Evolutionary conservation across 2,113 vertebrate genomes (phyloP).

Genomic region (Macquaria ambigua): DNA sequence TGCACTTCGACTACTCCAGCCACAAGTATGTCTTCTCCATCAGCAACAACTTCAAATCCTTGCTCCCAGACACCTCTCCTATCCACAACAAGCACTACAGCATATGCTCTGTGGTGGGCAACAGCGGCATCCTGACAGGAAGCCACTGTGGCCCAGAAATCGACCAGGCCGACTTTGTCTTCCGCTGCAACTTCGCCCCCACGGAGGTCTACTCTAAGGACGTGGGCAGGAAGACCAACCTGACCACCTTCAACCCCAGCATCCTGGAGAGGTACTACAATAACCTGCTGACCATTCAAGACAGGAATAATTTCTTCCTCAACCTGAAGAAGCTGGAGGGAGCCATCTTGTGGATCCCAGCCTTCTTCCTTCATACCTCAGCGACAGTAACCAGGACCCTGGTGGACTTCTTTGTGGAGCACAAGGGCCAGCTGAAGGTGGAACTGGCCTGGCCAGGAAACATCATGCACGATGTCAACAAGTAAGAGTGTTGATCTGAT

Average conservation of each 20-base stretch:
- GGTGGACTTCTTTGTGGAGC: constrained; percentile 98
- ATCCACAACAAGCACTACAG: constrained; percentile 94
- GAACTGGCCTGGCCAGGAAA: constrained; percentile 98
- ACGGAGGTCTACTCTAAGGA: constrained; percentile 95
- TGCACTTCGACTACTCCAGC: constrained; percentile 99
- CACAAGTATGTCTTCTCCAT: constrained; percentile 99
- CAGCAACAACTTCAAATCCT: constrained; percentile 94
- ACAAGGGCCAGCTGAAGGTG: constrained; percentile 94
- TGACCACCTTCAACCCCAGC: constrained; percentile 99
- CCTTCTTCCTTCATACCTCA: constrained; percentile 98
- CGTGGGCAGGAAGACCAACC: constrained; percentile 95
- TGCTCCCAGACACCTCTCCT: constrained; percentile 94
- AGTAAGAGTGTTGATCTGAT: constrained; percentile 81
- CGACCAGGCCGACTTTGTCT: constrained; percentile 95
- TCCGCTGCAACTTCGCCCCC: constrained; percentile 98
- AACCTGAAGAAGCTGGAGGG: constrained; percentile 97
- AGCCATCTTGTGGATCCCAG: constrained; percentile 97
- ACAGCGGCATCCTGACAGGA: constrained; percentile 96
- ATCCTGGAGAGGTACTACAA: constrained; percentile 99
- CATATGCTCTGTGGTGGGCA: constrained; percentile 95
- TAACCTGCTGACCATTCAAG: constrained; percentile 97
- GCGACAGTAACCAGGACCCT: constrained; percentile 96
- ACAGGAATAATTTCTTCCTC: constrained; percentile 98
- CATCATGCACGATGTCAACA: constrained; percentile 98
- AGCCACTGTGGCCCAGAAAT: constrained; percentile 95